These are phyloP conservation scores for Physocephala rufipes DNA, from an alignment of 2,888 invertebrate species.

Conservation along the genomic window DNA sequence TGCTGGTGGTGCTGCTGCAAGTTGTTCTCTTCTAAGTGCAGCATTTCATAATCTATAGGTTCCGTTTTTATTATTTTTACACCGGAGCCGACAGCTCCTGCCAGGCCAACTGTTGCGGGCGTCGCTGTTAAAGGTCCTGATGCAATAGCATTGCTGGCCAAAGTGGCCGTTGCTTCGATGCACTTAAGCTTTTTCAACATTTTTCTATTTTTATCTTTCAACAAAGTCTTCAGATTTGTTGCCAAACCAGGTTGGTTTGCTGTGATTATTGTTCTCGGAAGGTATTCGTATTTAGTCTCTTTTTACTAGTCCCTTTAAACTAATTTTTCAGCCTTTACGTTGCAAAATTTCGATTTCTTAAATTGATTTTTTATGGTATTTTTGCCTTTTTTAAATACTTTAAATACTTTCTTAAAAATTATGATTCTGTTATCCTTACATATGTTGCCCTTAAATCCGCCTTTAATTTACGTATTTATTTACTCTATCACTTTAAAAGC, in stretches of 20 bases:
- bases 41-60: conserved; percentile 62
- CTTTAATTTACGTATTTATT: conserved; percentile 35
- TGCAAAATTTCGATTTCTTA: conserved; percentile 53
- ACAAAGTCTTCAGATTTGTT: conserved; percentile 51
- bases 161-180: conserved; percentile 53
- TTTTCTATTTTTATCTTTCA: conserved; percentile 39
- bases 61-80: conserved; percentile 61
- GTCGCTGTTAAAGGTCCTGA: conserved; percentile 26
- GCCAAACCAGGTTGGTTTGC: conserved; percentile 50
- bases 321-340: conserved; percentile 57
- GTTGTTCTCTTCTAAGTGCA: conserved; percentile 54
- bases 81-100: conserved; percentile 38
- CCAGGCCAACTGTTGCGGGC: conserved; percentile 29
- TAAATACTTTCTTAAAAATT: conserved; percentile 28
- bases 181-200: conserved; percentile 64
- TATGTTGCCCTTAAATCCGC: conserved; percentile 60
- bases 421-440: conserved; percentile 39
- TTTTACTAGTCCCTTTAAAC: conserved; percentile 33
- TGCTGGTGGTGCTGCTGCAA: conserved; percentile 42
- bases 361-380: conserved; percentile 35
- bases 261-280: conserved; percentile 27
- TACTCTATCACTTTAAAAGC: background rate
- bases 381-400: conserved; percentile 43
- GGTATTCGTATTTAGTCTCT: conserved; percentile 29
- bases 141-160: conserved; percentile 39